These are phyloP conservation scores for Cynopterus sphinx DNA, from an alignment of 2,797 vertebrate genomes.

Conservation along the genomic window DNA sequence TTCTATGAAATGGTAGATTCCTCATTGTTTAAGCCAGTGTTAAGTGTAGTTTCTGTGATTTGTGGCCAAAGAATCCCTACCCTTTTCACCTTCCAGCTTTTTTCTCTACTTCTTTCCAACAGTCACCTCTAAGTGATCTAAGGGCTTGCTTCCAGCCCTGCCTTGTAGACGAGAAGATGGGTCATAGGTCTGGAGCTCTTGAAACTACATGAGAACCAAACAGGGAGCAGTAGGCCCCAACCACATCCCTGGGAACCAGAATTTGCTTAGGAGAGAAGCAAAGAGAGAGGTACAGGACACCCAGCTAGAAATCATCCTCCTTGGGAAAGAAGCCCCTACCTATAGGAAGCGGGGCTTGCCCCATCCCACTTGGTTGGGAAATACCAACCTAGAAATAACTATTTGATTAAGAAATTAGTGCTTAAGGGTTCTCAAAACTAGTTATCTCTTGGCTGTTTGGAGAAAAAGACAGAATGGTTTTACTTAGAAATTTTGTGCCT, in stretches of 20 bases:
- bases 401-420: conserved; percentile 52
- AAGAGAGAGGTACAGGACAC: too few relatives aligned
- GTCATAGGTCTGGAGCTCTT: neutral
- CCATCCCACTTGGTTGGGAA: neutral
- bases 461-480: conserved; percentile 58
- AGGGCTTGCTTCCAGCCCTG: neutral
- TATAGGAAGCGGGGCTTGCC: neutral
- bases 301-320: neutral
- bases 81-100: neutral
- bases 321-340: neutral
- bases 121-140: neutral
- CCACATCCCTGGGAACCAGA: neutral
- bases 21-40: neutral
- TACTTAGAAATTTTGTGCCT: conserved; percentile 59
- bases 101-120: neutral
- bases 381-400: conserved; percentile 34
- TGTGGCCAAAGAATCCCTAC: neutral
- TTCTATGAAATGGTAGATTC: neutral
- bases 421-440: conserved; percentile 31
- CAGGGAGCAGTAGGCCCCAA: neutral
- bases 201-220: neutral
- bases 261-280: neutral
- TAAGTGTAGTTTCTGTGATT: neutral
- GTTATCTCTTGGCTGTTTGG: conserved; percentile 48
- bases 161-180: neutral